A percentile compares a stretch with the other conserved stretches of the same genome.
phyloP scores from a whole-genome alignment of 2,113 vertebrate genomes.

The Pseudorasbora parva region DNA sequence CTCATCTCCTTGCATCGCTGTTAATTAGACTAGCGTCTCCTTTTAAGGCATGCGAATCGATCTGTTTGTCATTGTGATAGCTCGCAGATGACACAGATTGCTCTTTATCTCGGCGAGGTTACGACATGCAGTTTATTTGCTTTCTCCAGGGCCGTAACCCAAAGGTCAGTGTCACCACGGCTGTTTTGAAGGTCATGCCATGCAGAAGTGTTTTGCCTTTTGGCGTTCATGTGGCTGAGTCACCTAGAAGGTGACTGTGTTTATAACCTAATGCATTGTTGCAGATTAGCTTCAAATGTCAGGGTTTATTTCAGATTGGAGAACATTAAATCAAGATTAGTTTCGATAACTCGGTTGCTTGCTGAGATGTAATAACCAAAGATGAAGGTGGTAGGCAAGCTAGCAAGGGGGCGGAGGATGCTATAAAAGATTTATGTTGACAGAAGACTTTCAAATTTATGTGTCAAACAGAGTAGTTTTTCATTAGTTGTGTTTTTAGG shows the following conservation, averaged over 20 bases:
- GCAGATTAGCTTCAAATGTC: slow-evolving; percentile 51
- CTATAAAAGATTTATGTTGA: slow-evolving; percentile 35
- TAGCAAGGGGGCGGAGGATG: not conserved
- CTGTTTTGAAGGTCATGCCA: slow-evolving; percentile 36
- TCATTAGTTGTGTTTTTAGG: slow-evolving; percentile 14
- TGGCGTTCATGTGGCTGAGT: slow-evolving; percentile 6
- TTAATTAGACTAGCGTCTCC: slow-evolving; percentile 41
- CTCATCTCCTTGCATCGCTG: not conserved
- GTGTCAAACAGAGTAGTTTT: slow-evolving; percentile 27
- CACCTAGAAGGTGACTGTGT: slow-evolving; percentile 11
- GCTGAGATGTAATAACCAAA: slow-evolving; percentile 1
- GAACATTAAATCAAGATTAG: slow-evolving; percentile 19
- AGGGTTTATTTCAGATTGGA: slow-evolving; percentile 14
- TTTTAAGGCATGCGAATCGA: slow-evolving; percentile 22
- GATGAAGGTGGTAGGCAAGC: not conserved
- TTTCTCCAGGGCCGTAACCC: slow-evolving; percentile 35
- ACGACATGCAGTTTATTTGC: slow-evolving; percentile 25
- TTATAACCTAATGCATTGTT: slow-evolving; percentile 45
- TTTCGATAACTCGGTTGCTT: slow-evolving; percentile 2
- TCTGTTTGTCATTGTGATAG: slow-evolving; percentile 43
- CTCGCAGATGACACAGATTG: slow-evolving; percentile 38
- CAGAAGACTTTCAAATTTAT: slow-evolving; percentile 1
- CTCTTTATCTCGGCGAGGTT: slow-evolving; percentile 37
- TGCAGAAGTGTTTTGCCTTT: slow-evolving; percentile 36
- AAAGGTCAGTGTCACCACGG: slow-evolving; percentile 49